These are phyloP conservation scores for Opisthograptis luteolata DNA, from an alignment of 2,888 invertebrate species.

Conservation along the genomic window DNA sequence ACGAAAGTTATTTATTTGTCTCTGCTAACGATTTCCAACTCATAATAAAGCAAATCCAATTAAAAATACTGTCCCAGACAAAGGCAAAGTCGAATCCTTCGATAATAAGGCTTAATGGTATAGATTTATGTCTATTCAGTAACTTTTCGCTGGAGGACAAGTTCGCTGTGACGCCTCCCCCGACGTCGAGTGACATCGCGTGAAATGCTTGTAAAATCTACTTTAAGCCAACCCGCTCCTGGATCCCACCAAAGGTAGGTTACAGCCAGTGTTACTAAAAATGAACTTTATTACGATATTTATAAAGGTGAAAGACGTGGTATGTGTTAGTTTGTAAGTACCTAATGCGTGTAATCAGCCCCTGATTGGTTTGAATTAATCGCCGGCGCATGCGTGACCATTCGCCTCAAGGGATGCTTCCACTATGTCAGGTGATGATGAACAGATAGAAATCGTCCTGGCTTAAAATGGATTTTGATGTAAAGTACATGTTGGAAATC, in stretches of 20 bases:
- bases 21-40: too few relatives aligned
- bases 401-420: slow-evolving; percentile 55
- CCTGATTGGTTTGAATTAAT: slow-evolving; percentile 83
- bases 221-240: slow-evolving; percentile 60
- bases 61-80: slow-evolving; percentile 2
- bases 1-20: too few relatives aligned
- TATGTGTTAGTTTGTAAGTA: slow-evolving; percentile 58
- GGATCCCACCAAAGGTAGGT: background rate
- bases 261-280: slow-evolving; percentile 25
- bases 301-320: slow-evolving; percentile 43
- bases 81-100: slow-evolving; percentile 13
- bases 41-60: background rate
- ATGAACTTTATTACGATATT: slow-evolving; percentile 40
- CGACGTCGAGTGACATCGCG: slow-evolving; percentile 61
- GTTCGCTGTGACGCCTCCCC: slow-evolving; percentile 44
- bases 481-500: too few relatives aligned
- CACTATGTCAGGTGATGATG: slow-evolving; percentile 13
- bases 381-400: slow-evolving; percentile 80
- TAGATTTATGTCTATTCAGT: slow-evolving; percentile 47
- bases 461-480: too few relatives aligned
- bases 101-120: slow-evolving; percentile 44
- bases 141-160: slow-evolving; percentile 47
- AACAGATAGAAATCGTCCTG: too few relatives aligned
- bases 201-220: slow-evolving; percentile 68
- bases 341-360: slow-evolving; percentile 81